A percentile compares a stretch with the other conserved stretches of the same genome.
Evolutionary conservation across 2,888 invertebrate genomes (phyloP).

Genomic region (Lucinisca nassula): DNA sequence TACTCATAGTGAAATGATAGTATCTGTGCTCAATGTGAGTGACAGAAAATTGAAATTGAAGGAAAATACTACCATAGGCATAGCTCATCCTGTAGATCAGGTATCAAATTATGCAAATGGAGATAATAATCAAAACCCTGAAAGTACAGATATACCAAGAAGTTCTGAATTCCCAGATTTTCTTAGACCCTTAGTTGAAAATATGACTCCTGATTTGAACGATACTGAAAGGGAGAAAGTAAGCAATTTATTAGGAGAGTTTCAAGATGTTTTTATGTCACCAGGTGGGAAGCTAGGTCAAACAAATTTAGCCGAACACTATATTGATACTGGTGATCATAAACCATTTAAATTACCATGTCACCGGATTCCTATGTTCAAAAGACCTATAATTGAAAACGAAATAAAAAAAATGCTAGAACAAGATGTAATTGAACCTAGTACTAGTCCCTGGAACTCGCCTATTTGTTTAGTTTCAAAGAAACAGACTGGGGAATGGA

Average conservation of each 20-base stretch:
- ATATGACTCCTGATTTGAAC: not conserved
- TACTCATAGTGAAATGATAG: not conserved
- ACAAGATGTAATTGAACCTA: not conserved
- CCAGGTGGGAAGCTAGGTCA: not conserved
- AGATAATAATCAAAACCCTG: not conserved
- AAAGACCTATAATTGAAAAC: not conserved
- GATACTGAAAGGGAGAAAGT: not conserved
- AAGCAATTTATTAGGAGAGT: not conserved
- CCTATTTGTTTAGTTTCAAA: conserved; percentile 1
- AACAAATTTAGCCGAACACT: not conserved
- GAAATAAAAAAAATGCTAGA: not conserved
- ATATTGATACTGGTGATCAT: not conserved
- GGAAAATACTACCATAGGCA: not conserved
- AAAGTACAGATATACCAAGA: not conserved
- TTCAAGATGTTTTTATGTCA: not conserved
- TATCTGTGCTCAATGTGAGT: not conserved
- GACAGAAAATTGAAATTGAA: not conserved
- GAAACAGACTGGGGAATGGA: not conserved
- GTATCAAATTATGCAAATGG: not conserved
- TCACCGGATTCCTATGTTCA: not conserved
- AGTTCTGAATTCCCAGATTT: not conserved
- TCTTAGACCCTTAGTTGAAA: not conserved
- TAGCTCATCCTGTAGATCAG: not conserved
- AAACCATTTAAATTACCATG: not conserved
- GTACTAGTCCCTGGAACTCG: not conserved